Base-by-base conservation (phyloP, 2,113 vertebrate species). In the Pteruthius melanotis region DNA sequence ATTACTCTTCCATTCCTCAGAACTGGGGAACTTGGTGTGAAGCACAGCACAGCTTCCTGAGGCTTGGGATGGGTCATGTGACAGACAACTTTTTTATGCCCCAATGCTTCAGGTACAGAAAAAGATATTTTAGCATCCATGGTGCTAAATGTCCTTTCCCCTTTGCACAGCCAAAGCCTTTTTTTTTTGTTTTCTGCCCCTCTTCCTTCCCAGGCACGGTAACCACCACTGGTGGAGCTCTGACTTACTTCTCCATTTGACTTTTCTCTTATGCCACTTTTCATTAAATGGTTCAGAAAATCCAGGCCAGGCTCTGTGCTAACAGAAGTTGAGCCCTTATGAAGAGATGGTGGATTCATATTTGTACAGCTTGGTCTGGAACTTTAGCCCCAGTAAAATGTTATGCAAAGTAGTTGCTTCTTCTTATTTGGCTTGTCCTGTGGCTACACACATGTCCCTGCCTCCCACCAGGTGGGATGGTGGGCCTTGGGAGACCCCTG, bases 381-480 rank as follows among this genome's bases (percentile, higher is more conserved):
- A 10, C 20, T 68, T 65, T 20, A 54, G 27, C 19, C 33, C 10
- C 50, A 75, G 35, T 24, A 42, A 81, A 86, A 50, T 0, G 0
- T n/a, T 10, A 24, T 17, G 52, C 19, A 78, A 63, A 42, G 23
- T 11, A 47, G 47, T 9, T 81, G 16, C 16, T 83, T 23, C 28
- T 83, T 54, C n/a, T 45, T 50, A 33, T 6, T 19, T 61, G 26
- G 8, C 5, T 87, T 70, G 30, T 63, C 13, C 7, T 31, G 1
- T 6, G 4, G 45, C 19, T 56, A 8, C 54, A 65, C 8, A 12
- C 11, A 11, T 0, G 0, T 57, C 15, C 20, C 28, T 77, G n/a
- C 31, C 61, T 60, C 30, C 24, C 31, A 30, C 22, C 3, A 2
- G n/a, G 20, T 60, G 42, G 44, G 15, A 40, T 0, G 0, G 3